Conservation (phyloP, 2,797 vertebrate genomes). For the Todus mexicanus region DNA sequence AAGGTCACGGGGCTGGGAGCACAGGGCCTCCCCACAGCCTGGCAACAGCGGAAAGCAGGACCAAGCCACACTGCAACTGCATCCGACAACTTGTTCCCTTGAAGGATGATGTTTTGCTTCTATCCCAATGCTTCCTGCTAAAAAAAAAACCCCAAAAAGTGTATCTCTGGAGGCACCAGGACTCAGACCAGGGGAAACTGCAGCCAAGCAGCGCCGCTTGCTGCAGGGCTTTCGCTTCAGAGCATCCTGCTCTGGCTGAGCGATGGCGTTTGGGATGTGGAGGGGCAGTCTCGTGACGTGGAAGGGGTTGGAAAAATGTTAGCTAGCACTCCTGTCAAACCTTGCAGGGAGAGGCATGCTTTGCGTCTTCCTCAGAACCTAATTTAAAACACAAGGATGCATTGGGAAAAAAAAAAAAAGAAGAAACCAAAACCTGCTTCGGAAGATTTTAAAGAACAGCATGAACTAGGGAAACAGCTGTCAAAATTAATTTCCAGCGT, state of each 20-base stretch:
- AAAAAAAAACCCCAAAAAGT: background rate
- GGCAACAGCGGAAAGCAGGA: background rate
- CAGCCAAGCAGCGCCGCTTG: background rate
- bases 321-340: background rate
- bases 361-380: background rate
- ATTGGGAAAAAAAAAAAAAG: background rate
- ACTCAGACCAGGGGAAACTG: rapidly evolving
- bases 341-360: background rate
- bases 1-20: rapidly evolving
- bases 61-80: background rate
- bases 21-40: background rate
- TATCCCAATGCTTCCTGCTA: background rate
- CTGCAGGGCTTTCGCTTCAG: background rate
- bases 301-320: background rate
- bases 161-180: background rate
- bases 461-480: constrained; percentile 4
- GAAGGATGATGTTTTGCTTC: background rate
- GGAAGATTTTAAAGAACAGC: constrained; percentile 48
- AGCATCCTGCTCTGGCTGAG: background rate
- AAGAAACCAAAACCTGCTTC: background rate
- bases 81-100: background rate
- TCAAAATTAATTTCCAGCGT: constrained; percentile 25
- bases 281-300: background rate
- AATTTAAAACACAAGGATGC: background rate
- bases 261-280: background rate